These are phyloP conservation scores for Drosophila tsacasi DNA, from an alignment of 1,140 invertebrate genomes.

Conservation along the genomic window DNA sequence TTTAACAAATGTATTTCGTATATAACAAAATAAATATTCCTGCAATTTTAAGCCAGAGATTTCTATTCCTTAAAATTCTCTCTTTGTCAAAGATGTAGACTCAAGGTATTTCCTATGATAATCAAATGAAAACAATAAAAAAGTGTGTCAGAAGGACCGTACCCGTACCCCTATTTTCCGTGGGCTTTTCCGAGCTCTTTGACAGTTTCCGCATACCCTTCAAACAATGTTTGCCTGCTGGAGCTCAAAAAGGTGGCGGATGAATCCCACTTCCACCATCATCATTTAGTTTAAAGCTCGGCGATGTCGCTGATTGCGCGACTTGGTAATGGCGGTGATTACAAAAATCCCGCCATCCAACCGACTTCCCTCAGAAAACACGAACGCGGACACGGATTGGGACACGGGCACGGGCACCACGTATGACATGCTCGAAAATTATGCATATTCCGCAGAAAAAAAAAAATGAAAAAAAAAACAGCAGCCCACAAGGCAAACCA, in stretches of 20 bases:
- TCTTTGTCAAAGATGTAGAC: neutral
- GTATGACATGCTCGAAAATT: constrained; percentile 79
- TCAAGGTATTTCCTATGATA: constrained; percentile 8
- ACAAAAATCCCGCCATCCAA: constrained; percentile 58
- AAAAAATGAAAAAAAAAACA: constrained; percentile 13
- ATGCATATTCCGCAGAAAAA: constrained; percentile 78
- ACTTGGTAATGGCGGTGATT: constrained; percentile 79
- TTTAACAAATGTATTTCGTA: neutral
- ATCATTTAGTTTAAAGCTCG: constrained; percentile 59
- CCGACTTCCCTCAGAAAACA: constrained; percentile 21
- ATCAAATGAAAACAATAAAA: constrained; percentile 25
- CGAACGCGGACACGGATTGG: constrained; percentile 23
- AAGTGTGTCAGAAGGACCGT: constrained; percentile 20
- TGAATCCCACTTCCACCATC: constrained; percentile 43
- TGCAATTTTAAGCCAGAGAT: neutral
- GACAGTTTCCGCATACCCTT: constrained; percentile 39
- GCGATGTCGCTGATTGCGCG: constrained; percentile 76
- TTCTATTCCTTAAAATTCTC: neutral
- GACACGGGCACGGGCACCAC: constrained; percentile 41
- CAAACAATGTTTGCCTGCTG: constrained; percentile 25
- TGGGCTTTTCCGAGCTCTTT: constrained; percentile 14
- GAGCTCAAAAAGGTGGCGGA: constrained; percentile 24
- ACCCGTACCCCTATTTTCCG: neutral
- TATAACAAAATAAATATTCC: neutral
- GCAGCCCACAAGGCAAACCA: constrained; percentile 32